These are phyloP conservation scores for Ophiothrix spiculata DNA, from an alignment of 35 echinoderm and acorn worm genomes.

Conservation along the genomic window DNA sequence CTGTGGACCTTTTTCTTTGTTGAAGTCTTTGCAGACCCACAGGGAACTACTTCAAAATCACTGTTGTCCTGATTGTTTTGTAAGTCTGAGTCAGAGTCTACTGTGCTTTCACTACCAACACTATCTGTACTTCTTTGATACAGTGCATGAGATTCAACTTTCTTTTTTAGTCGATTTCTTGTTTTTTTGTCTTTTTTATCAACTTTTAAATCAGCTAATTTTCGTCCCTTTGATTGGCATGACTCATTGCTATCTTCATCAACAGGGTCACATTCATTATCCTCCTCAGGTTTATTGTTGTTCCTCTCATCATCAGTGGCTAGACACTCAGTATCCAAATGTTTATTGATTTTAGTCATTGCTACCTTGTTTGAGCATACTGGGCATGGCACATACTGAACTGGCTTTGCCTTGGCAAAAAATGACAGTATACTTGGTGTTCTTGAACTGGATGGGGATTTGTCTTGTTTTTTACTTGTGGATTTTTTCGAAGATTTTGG, in stretches of 20 bases:
- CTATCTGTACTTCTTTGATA: neutral
- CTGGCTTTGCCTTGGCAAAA: slow-evolving; percentile 73
- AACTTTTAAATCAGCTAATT: slow-evolving; percentile 46
- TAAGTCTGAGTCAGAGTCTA: neutral
- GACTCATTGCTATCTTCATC: neutral
- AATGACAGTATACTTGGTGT: slow-evolving; percentile 12
- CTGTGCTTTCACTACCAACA: neutral
- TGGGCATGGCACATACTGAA: slow-evolving; percentile 53
- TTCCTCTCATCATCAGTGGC: slow-evolving; percentile 10
- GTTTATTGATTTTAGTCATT: slow-evolving; percentile 71
- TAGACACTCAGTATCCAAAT: slow-evolving; percentile 82
- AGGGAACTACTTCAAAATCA: neutral
- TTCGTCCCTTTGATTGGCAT: neutral
- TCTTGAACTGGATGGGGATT: too few species aligned
- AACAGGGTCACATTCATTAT: neutral
- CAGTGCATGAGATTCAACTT: slow-evolving; percentile 42
- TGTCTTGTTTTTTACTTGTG: too few species aligned
- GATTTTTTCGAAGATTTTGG: too few species aligned
- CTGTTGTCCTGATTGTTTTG: neutral
- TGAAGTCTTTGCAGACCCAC: neutral
- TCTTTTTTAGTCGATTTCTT: slow-evolving; percentile 32
- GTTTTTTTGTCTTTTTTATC: slow-evolving; percentile 48
- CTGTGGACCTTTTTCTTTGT: slow-evolving; percentile 16
- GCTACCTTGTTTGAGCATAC: slow-evolving; percentile 57
- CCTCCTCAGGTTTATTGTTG: neutral